Evolutionary conservation across 92 coral and sea anemone species (phyloP).

Genomic region (Umimayanthus chanpuru): DNA sequence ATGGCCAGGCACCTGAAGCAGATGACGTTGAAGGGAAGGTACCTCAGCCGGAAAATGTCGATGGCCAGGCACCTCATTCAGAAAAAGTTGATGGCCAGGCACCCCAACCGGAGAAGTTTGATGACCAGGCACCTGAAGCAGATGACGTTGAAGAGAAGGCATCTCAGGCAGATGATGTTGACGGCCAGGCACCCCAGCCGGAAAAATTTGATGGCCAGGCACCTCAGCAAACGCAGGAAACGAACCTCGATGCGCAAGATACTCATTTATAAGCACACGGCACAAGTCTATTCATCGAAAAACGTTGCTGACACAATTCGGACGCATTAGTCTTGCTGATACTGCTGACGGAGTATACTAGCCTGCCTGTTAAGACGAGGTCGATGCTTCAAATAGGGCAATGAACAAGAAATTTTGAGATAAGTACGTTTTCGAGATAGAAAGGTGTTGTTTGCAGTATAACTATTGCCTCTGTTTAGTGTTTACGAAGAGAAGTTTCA

Average conservation of each 20-base stretch:
- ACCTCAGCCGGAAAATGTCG: background rate
- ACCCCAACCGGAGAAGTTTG: background rate
- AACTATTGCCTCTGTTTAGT: background rate
- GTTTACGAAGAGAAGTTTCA: no score
- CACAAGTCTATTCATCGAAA: background rate
- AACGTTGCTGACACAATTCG: background rate
- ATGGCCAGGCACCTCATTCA: background rate
- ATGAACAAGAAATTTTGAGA: background rate
- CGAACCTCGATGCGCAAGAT: background rate
- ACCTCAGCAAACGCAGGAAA: background rate
- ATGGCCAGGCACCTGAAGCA: constrained; percentile 15
- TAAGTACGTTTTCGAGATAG: no score
- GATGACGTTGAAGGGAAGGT: no score
- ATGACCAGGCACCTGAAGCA: constrained; percentile 16
- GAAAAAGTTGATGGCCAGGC: constrained; percentile 3
- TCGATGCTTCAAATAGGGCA: background rate
- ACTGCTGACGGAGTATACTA: background rate
- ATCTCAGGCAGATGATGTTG: background rate
- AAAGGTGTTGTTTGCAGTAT: no score
- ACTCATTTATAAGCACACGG: constrained; percentile 1
- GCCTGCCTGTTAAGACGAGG: background rate
- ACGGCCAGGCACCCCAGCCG: constrained; percentile 11
- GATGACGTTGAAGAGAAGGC: no score
- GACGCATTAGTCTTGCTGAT: background rate
- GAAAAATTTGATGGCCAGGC: background rate